Evolutionary conservation across 1,140 invertebrate species (phyloP), one percentile per base, ranked within the genome.

Genomic region (Drosophila quadrilineata): DNA sequence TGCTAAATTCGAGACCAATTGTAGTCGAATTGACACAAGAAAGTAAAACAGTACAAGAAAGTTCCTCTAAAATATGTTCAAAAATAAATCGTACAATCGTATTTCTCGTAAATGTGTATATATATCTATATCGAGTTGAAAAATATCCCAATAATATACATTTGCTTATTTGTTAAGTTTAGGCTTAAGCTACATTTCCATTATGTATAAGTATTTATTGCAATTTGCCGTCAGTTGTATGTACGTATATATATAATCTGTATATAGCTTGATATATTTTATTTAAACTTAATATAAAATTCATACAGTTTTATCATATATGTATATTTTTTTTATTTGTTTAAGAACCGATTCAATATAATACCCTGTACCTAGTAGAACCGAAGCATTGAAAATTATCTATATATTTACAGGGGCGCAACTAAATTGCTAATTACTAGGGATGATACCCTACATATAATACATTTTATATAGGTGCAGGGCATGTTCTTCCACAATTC

Each of bases 151-250:
- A 41, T 26, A 48, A 50, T 56, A 65, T 69, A n/a, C n/a, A n/a
- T n/a, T n/a, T 43, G 22, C 26, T 38, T 19, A 21, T 56, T 46
- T 35, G 38, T 48, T 40, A 17, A 40, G 9, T 54, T 45, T 40
- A 43, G 53, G 48, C 46, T 71, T 75, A 57, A 22, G 48, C 49
- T 71, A 64, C 40, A 28, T 56, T 77, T 64, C 33, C 57, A 26
- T 22, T 40, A 64, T 68, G 22, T 41, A 35, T 54, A 54, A 33
- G 19, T 66, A 60, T 70, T 54, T 74, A 79, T 79, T 77, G 75
- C 75, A 77, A 73, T 70, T 60, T 69, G 66, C 72, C 57, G 36
- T 74, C 73, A 54, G 73, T 41, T 62, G 35, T 77, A 64, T 69
- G 36, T 67, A 56, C 54, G 22, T 63, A 43, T 29, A 29, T 53